These are phyloP conservation scores for Vandiemenella viatica DNA, from an alignment of 2,888 invertebrate genomes.

Conservation along the genomic window DNA sequence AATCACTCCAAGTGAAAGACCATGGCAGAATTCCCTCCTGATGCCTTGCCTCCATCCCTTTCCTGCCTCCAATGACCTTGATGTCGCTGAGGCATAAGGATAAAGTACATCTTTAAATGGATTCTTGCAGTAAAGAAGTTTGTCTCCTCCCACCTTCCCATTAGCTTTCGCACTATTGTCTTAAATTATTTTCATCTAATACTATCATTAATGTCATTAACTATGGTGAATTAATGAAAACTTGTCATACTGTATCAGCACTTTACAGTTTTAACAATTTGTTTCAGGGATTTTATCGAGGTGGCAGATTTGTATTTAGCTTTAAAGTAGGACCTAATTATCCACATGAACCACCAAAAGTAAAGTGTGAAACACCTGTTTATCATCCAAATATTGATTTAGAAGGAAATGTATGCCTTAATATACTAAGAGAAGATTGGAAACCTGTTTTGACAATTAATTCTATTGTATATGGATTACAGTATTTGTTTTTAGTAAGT, in stretches of 20 bases:
- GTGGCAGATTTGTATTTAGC: constrained; percentile 88
- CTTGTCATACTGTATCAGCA: neutral
- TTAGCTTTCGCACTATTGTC: too few relatives aligned
- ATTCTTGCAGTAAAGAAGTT: too few relatives aligned
- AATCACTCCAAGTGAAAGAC: too few relatives aligned
- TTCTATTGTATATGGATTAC: constrained; percentile 93
- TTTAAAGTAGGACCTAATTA: constrained; percentile 96
- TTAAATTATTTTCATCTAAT: too few relatives aligned
- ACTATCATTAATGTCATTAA: neutral
- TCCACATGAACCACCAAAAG: constrained; percentile 96
- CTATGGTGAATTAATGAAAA: neutral
- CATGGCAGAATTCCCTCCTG: too few relatives aligned
- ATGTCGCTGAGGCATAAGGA: too few relatives aligned
- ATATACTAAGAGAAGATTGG: constrained; percentile 97
- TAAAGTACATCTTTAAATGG: too few relatives aligned
- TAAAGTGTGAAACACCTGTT: constrained; percentile 93
- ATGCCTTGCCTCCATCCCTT: too few relatives aligned
- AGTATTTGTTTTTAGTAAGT: constrained; percentile 85
- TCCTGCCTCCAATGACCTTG: too few relatives aligned
- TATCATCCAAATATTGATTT: constrained; percentile 98
- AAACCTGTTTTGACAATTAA: constrained; percentile 96
- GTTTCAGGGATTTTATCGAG: constrained; percentile 75
- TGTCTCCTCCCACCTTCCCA: too few relatives aligned
- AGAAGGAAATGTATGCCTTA: constrained; percentile 94
- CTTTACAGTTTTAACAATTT: neutral